Conservation (phyloP, 2,113 vertebrate species). For the Sigmodon hispidus region DNA sequence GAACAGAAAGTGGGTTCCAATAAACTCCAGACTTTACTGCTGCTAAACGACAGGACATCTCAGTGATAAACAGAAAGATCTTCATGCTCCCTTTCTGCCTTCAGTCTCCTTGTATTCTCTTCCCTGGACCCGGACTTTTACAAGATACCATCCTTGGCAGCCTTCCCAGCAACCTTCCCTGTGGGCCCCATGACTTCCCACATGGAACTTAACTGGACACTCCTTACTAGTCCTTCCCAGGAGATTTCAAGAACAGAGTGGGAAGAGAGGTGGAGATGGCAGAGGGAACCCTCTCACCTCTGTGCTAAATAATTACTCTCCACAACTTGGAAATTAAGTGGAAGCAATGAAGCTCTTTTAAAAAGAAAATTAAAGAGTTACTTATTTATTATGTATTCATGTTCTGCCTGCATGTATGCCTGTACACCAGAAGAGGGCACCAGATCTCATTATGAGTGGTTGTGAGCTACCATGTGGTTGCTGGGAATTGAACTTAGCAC, state of each 20-base stretch:
- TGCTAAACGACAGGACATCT: neutral
- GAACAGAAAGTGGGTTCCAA: neutral
- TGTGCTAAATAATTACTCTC: neutral
- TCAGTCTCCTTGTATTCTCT: neutral
- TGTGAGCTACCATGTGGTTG: too few species aligned
- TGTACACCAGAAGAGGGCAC: too few species aligned
- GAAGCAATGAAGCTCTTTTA: too few species aligned
- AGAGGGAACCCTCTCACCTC: neutral
- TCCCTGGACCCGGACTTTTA: neutral
- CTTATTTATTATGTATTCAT: too few species aligned
- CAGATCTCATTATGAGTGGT: too few species aligned
- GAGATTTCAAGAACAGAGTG: neutral
- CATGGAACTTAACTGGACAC: neutral
- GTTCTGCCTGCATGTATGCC: too few species aligned
- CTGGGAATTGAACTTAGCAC: too few species aligned
- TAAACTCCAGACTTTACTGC: conserved; percentile 36
- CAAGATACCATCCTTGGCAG: neutral
- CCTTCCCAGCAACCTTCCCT: neutral
- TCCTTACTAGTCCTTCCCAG: neutral
- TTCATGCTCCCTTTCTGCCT: neutral
- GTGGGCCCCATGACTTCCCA: neutral
- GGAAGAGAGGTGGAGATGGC: neutral
- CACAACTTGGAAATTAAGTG: neutral
- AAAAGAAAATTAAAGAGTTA: too few species aligned
- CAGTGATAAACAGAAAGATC: neutral